phyloP scores from a whole-genome alignment of 2,113 vertebrate species.

The Urocolius indicus region DNA sequence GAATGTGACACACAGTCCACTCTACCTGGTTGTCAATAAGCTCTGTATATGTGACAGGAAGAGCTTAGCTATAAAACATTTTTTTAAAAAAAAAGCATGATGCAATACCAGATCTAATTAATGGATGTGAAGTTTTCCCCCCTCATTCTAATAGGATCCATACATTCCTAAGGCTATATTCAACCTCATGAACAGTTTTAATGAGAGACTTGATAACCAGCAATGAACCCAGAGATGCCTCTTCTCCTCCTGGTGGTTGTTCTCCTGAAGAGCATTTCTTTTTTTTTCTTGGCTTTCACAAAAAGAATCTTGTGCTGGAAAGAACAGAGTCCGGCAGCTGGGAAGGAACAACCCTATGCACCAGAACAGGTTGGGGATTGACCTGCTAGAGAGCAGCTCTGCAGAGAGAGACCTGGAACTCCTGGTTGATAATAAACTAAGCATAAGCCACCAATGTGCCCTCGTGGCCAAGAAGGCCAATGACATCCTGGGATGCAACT shows the following conservation, averaged over 20 bases:
- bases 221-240: background rate
- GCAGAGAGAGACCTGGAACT: no score
- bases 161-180: background rate
- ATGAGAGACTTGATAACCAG: background rate
- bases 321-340: no score
- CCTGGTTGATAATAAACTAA: no score
- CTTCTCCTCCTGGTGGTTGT: background rate
- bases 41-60: background rate
- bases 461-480: no score
- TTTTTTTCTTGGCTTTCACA: background rate
- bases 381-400: no score
- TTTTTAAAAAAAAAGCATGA: background rate
- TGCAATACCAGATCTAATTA: background rate
- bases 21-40: background rate
- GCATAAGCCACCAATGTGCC: no score
- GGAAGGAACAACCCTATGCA: no score
- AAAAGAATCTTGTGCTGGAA: background rate
- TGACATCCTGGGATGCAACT: no score
- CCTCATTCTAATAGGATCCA: background rate
- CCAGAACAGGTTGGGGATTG: no score
- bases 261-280: background rate
- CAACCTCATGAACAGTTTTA: background rate
- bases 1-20: rapidly evolving
- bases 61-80: background rate
- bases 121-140: rapidly evolving